A percentile compares a stretch with the other conserved stretches of the same genome.
phyloP scores from a whole-genome alignment of 2,888 invertebrate genomes.

The Lycaena phlaeas region DNA sequence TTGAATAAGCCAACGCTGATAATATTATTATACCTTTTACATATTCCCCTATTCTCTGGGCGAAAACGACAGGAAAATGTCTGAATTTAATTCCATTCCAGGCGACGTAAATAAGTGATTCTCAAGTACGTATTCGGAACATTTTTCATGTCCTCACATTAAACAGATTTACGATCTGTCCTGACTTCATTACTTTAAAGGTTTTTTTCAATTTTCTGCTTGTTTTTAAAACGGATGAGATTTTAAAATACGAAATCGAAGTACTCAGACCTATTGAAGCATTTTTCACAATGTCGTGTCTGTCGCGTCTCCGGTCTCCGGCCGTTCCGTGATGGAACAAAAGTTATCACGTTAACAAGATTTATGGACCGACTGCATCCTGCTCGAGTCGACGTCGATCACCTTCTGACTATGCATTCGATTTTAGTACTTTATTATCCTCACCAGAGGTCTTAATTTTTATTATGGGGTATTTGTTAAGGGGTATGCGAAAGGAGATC shows the following conservation, averaged over 20 bases:
- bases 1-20: conserved; percentile 5
- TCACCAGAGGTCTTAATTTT: not conserved
- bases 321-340: conserved; percentile 30
- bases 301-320: conserved; percentile 35
- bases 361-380: conserved; percentile 32
- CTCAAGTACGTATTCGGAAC: conserved; percentile 28
- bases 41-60: conserved; percentile 8
- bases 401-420: conserved; percentile 19
- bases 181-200: conserved; percentile 31
- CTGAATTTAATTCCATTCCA: conserved; percentile 18
- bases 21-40: conserved; percentile 9
- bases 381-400: conserved; percentile 21
- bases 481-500: too few species aligned
- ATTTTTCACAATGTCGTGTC: not conserved
- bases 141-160: conserved; percentile 41
- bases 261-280: not conserved
- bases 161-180: conserved; percentile 36
- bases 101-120: conserved; percentile 23
- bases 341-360: conserved; percentile 37
- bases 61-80: conserved; percentile 13
- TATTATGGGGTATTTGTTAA: too few species aligned
- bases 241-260: not conserved
- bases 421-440: conserved; percentile 10
- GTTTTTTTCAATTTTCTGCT: conserved; percentile 27
- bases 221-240: conserved; percentile 2